Evolutionary conservation across 2,888 invertebrate genomes (phyloP).

Genomic region (Oasisia sp.): DNA sequence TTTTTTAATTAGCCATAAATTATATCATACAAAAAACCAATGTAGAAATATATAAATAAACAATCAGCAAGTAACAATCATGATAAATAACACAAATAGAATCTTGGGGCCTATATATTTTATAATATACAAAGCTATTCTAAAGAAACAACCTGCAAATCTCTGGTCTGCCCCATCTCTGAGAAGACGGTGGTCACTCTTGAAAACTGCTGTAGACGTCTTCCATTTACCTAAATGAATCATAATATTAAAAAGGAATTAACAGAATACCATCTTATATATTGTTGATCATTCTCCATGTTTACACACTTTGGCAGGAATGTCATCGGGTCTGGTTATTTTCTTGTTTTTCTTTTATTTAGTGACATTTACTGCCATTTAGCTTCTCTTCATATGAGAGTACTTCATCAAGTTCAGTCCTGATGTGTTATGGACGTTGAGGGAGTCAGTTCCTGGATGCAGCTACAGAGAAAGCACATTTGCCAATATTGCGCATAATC

Average conservation of each 20-base stretch:
- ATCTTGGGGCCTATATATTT: neutral
- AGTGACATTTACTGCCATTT: too few species aligned
- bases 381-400: too few species aligned
- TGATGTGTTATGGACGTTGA: too few species aligned
- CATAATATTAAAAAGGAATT: neutral
- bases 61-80: neutral
- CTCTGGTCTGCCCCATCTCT: conserved; percentile 49
- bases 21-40: neutral
- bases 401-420: too few species aligned
- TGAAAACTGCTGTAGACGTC: conserved; percentile 33
- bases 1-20: neutral
- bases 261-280: neutral
- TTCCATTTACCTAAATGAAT: conserved; percentile 24
- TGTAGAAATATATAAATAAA: neutral
- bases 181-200: conserved; percentile 50
- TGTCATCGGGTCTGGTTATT: too few species aligned
- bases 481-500: too few species aligned
- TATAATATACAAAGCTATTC: neutral
- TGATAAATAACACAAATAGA: too few species aligned
- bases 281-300: too few species aligned
- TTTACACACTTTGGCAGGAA: too few species aligned
- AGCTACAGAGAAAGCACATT: too few species aligned
- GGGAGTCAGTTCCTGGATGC: too few species aligned
- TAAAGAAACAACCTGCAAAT: conserved; percentile 37
- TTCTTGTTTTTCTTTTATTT: too few species aligned